Conservation (phyloP, 2,113 vertebrate genomes). For the Phocoena sinus region DNA sequence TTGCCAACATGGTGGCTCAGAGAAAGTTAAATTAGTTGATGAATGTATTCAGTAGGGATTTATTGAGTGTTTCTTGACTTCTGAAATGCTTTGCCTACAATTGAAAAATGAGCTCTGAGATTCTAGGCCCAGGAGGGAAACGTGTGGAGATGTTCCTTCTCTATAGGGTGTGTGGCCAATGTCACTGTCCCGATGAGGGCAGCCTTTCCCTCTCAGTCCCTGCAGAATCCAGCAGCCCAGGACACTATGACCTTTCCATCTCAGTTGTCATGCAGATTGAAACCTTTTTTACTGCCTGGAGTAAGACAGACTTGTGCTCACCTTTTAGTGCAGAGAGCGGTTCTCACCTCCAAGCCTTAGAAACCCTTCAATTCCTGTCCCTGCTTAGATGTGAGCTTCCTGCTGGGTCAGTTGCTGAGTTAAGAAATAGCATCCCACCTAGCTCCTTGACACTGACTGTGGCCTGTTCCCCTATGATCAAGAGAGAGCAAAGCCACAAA, state of each 20-base stretch:
- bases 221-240: background rate
- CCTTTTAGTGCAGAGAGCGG: fast-evolving
- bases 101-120: background rate
- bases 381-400: background rate
- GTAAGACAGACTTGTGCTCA: background rate
- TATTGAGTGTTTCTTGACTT: background rate
- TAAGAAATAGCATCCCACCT: background rate
- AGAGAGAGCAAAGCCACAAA: background rate
- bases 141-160: fast-evolving
- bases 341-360: background rate
- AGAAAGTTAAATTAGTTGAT: background rate
- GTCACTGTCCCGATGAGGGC: fast-evolving
- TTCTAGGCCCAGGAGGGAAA: background rate
- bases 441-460: background rate
- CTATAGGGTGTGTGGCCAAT: fast-evolving
- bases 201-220: background rate
- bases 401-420: fast-evolving
- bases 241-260: background rate
- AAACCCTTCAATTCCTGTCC: background rate
- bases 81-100: background rate
- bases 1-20: background rate
- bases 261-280: fast-evolving
- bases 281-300: background rate
- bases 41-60: background rate
- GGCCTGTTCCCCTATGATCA: background rate